A percentile compares a stretch with the other conserved stretches of the same genome.
Conservation (phyloP, 2,797 vertebrate species). For the Notolepis coatsorum region DNA sequence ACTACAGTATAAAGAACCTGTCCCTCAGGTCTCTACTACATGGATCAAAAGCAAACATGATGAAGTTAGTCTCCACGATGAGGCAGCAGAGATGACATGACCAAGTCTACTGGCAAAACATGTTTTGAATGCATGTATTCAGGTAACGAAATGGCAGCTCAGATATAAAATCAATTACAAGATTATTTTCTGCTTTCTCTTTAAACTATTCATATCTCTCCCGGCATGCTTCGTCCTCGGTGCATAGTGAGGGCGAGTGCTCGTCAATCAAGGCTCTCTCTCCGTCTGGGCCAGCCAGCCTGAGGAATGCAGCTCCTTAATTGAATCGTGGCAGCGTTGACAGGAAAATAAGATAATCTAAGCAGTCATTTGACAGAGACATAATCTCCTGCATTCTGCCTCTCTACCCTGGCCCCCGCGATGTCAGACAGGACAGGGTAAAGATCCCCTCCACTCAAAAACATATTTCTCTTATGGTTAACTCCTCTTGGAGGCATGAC, state of each 20-base stretch:
- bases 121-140: constrained; percentile 77
- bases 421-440: constrained; percentile 46
- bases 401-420: constrained; percentile 53
- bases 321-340: constrained; percentile 78
- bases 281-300: constrained; percentile 73
- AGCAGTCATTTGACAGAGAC: constrained; percentile 74
- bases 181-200: constrained; percentile 83
- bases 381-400: constrained; percentile 67
- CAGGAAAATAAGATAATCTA: constrained; percentile 72
- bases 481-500: not conserved
- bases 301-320: constrained; percentile 68
- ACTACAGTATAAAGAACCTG: too few relatives aligned
- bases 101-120: constrained; percentile 55
- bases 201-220: constrained; percentile 85
- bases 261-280: constrained; percentile 84
- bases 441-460: constrained; percentile 1
- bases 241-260: constrained; percentile 80
- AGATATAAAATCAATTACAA: constrained; percentile 88
- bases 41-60: constrained; percentile 54
- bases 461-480: not conserved
- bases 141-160: constrained; percentile 82
- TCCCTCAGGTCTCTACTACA: constrained; percentile 25
- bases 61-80: constrained; percentile 56
- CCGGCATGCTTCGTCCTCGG: constrained; percentile 74
- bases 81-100: constrained; percentile 60